Conservation (phyloP, 2,888 invertebrate species). For the Dolomedes plantarius region DNA sequence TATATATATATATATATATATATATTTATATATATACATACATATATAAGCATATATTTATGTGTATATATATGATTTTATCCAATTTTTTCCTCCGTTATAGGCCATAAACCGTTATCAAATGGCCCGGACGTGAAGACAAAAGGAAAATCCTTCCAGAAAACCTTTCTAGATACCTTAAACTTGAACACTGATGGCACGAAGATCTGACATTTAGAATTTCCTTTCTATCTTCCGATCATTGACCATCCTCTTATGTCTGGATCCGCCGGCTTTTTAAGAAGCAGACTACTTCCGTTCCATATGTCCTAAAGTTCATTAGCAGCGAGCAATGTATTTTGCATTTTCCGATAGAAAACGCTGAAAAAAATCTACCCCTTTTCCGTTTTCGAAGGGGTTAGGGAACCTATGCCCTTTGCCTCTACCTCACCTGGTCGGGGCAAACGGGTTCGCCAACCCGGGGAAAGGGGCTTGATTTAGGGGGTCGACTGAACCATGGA, state of each 20-base stretch:
- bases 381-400: slow-evolving; percentile 5
- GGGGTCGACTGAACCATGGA: background rate
- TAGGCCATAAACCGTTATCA: no score
- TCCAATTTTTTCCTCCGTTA: no score
- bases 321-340: background rate
- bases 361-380: slow-evolving; percentile 6
- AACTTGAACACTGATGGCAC: no score
- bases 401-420: slow-evolving; percentile 10
- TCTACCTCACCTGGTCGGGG: slow-evolving; percentile 14
- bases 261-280: background rate
- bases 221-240: no score
- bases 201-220: no score
- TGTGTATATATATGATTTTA: no score
- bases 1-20: no score
- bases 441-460: background rate
- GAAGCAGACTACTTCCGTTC: slow-evolving; percentile 3
- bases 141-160: no score
- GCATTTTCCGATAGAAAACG: slow-evolving; percentile 2
- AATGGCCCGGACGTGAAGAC: no score
- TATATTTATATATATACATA: no score
- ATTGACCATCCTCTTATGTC: background rate
- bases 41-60: no score
- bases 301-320: background rate
- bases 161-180: no score
- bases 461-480: background rate